A percentile compares a stretch with the other conserved stretches of the same genome.
These are phyloP conservation scores for Molothrus aeneus DNA, from an alignment of 2,797 vertebrate genomes.

Conservation along the genomic window DNA sequence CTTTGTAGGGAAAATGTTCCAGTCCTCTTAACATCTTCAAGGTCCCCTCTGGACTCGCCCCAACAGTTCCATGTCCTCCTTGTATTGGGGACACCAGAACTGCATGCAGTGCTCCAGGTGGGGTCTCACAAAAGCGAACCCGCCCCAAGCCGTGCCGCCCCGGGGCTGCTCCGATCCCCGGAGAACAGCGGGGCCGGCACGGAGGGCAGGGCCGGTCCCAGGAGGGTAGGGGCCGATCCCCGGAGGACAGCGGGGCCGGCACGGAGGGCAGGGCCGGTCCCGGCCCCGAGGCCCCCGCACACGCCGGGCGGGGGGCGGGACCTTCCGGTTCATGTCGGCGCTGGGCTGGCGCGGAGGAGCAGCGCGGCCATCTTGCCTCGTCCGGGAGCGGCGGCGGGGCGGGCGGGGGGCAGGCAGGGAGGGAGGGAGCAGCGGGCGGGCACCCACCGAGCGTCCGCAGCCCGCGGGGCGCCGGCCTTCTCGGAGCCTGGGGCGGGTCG, in stretches of 20 bases:
- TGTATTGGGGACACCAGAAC: background rate
- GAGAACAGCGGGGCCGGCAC: background rate
- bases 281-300: background rate
- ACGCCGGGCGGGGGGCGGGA: conserved; percentile 64
- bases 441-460: background rate
- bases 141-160: background rate
- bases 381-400: conserved; percentile 68
- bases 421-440: background rate
- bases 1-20: background rate
- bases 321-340: conserved; percentile 81
- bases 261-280: background rate
- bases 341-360: conserved; percentile 80
- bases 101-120: background rate
- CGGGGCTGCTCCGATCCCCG: background rate
- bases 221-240: background rate
- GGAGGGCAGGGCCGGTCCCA: background rate
- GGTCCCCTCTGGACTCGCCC: background rate
- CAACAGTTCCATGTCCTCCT: background rate
- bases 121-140: background rate
- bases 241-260: background rate
- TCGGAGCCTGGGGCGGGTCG: background rate
- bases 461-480: background rate
- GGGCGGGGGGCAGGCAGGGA: background rate
- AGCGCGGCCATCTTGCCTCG: conserved; percentile 94
- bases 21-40: background rate